Evolutionary conservation across 2,888 invertebrate genomes (phyloP).

Genomic region (Teleiodes luculella): DNA sequence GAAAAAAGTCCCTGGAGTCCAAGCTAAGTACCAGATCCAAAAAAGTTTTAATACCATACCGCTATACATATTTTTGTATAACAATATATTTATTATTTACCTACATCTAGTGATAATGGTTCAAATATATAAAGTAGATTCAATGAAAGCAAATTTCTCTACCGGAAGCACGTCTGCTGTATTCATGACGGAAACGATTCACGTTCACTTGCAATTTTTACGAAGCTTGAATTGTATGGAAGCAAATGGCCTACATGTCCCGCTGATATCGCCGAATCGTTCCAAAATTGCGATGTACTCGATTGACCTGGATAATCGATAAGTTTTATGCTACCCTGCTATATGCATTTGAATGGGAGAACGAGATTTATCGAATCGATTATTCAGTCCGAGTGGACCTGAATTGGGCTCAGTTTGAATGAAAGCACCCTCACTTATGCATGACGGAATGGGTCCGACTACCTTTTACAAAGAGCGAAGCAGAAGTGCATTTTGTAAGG

Average conservation of each 20-base stretch:
- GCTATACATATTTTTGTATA: too few species aligned
- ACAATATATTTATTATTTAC: too few species aligned
- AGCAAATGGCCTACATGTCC: neutral
- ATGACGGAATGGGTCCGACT: slow-evolving; percentile 11
- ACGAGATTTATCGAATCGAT: slow-evolving; percentile 21
- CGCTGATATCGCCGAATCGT: slow-evolving; percentile 2
- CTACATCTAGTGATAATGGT: too few species aligned
- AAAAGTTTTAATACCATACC: too few species aligned
- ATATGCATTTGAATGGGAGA: slow-evolving; percentile 20
- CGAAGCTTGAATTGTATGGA: neutral
- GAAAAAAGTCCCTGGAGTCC: too few species aligned
- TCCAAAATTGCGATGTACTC: slow-evolving; percentile 12
- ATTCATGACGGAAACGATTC: neutral
- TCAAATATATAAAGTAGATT: too few species aligned
- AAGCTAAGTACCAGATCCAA: too few species aligned
- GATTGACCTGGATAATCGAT: slow-evolving; percentile 18
- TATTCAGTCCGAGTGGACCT: slow-evolving; percentile 17
- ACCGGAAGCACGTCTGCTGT: neutral
- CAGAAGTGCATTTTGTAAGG: neutral
- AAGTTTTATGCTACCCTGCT: slow-evolving; percentile 17
- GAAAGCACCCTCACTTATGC: slow-evolving; percentile 24
- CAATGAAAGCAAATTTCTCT: too few species aligned
- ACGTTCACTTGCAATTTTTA: neutral
- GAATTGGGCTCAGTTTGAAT: slow-evolving; percentile 20
- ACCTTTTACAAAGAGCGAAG: neutral